Evolutionary conservation across 1,140 invertebrate genomes (phyloP).

Genomic region (Patella vulgata): DNA sequence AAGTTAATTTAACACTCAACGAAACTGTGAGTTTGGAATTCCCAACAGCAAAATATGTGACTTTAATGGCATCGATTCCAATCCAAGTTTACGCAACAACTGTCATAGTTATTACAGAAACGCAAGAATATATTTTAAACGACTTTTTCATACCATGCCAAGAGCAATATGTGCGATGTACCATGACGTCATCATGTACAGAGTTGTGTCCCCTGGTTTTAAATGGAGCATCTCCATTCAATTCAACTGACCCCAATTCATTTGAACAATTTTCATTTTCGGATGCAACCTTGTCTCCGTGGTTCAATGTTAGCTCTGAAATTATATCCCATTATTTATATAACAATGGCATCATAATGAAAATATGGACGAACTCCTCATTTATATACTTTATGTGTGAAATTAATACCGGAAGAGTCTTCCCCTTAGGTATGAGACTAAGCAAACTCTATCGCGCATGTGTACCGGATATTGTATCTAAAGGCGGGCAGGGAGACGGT

Average conservation of each 20-base stretch:
- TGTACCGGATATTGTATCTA: constrained; percentile 1
- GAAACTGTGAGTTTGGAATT: too few species aligned
- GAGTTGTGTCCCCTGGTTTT: constrained; percentile 13
- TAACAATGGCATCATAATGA: constrained; percentile 4
- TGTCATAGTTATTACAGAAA: not conserved
- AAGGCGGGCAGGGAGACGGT: constrained; percentile 7
- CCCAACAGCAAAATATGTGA: too few species aligned
- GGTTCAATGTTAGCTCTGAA: not conserved
- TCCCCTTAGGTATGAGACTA: constrained; percentile 15
- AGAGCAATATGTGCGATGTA: constrained; percentile 29
- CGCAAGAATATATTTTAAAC: constrained; percentile 8
- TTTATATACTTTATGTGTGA: constrained; percentile 24
- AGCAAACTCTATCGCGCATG: constrained; percentile 7
- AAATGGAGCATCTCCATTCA: not conserved
- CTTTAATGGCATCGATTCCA: too few species aligned
- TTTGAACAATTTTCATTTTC: not conserved
- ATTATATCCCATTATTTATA: not conserved
- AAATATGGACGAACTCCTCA: constrained; percentile 21
- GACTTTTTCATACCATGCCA: constrained; percentile 30
- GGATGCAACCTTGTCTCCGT: not conserved
- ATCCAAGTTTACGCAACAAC: not conserved
- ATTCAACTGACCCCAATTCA: constrained; percentile 3
- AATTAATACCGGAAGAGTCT: constrained; percentile 6
- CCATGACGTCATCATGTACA: constrained; percentile 3
- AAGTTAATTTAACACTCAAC: too few species aligned